A percentile compares a stretch with the other conserved stretches of the same genome.
Conservation (phyloP, 2,797 vertebrate species). For the Sardinella longiceps region DNA sequence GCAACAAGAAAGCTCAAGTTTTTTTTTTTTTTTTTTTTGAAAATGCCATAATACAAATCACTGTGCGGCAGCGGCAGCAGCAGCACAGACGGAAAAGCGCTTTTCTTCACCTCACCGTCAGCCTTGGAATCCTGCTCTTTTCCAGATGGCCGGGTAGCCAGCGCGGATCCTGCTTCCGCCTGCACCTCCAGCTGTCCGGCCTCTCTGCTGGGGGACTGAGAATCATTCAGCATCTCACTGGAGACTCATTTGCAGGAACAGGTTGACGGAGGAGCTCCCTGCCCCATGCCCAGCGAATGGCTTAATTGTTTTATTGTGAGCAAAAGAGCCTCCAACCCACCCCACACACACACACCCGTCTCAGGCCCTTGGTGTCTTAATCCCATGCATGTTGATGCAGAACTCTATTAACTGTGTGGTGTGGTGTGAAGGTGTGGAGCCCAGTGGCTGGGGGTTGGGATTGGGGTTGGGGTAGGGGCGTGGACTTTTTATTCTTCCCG, state of each 20-base stretch:
- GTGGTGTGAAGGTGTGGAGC: not conserved
- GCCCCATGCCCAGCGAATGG: slow-evolving; percentile 51
- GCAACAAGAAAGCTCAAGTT: slow-evolving; percentile 59
- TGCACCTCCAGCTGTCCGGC: slow-evolving; percentile 66
- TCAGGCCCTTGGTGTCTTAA: slow-evolving; percentile 35
- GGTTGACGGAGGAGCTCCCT: slow-evolving; percentile 60
- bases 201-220: slow-evolving; percentile 66
- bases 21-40: slow-evolving; percentile 57
- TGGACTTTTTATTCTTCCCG: not conserved
- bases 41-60: slow-evolving; percentile 71
- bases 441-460: no score
- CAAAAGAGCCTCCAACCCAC: slow-evolving; percentile 10
- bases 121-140: slow-evolving; percentile 70
- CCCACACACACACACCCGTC: not conserved
- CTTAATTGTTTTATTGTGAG: slow-evolving; percentile 64
- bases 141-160: slow-evolving; percentile 78
- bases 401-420: slow-evolving; percentile 27
- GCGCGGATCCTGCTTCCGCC: slow-evolving; percentile 65
- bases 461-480: no score
- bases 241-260: slow-evolving; percentile 66
- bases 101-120: slow-evolving; percentile 78
- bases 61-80: slow-evolving; percentile 41
- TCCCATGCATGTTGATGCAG: slow-evolving; percentile 44
- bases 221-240: slow-evolving; percentile 57
- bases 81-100: slow-evolving; percentile 73